Evolutionary conservation across 2,888 invertebrate species (phyloP).

Genomic region (Campoplex capitator): DNA sequence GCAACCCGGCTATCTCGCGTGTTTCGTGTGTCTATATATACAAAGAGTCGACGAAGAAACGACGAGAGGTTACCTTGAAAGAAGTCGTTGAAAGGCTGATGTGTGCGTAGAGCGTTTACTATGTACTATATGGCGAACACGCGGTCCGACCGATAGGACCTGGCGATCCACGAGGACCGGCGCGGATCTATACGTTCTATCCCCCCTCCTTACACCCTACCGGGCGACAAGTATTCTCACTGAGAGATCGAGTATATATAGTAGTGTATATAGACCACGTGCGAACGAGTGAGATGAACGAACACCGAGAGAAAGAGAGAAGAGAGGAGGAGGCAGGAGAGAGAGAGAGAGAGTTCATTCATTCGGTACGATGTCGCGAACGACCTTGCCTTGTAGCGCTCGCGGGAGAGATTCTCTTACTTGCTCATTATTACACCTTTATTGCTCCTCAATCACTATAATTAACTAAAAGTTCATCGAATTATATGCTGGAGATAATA

Average conservation of each 20-base stretch:
- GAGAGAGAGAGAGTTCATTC: slow-evolving; percentile 55
- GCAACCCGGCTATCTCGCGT: neutral
- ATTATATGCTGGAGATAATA: neutral
- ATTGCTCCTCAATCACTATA: neutral
- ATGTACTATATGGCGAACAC: slow-evolving; percentile 35
- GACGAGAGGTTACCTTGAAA: slow-evolving; percentile 57
- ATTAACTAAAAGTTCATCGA: neutral
- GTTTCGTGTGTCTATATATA: slow-evolving; percentile 21
- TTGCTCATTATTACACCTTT: slow-evolving; percentile 6
- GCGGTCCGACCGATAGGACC: slow-evolving; percentile 60
- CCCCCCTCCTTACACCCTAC: slow-evolving; percentile 46
- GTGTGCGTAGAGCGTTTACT: slow-evolving; percentile 47
- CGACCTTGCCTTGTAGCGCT: slow-evolving; percentile 53
- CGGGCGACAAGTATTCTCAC: slow-evolving; percentile 58
- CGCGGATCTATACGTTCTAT: slow-evolving; percentile 59
- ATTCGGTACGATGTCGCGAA: slow-evolving; percentile 65
- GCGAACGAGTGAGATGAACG: slow-evolving; percentile 49
- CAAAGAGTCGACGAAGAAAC: slow-evolving; percentile 22
- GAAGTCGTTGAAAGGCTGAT: slow-evolving; percentile 37
- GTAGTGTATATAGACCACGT: slow-evolving; percentile 27
- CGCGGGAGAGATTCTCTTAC: slow-evolving; percentile 19
- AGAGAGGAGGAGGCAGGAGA: slow-evolving; percentile 15
- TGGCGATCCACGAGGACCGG: slow-evolving; percentile 62
- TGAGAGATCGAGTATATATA: slow-evolving; percentile 25
- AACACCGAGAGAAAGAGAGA: slow-evolving; percentile 36